phyloP scores from a whole-genome alignment of 2,113 vertebrate species.

The Phalacrocorax aristotelis region DNA sequence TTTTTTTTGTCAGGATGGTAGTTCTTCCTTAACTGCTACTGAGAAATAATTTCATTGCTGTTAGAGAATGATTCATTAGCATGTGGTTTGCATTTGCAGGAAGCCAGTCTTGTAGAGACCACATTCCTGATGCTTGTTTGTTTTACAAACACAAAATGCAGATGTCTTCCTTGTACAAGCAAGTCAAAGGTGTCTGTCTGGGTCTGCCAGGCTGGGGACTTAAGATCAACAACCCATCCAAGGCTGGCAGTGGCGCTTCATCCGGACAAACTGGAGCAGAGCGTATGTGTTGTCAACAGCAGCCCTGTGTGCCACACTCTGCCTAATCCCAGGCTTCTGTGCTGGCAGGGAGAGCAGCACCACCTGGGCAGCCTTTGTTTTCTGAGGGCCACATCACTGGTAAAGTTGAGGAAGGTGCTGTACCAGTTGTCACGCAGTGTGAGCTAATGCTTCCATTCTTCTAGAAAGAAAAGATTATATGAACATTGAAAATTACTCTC shows the following conservation, averaged over 20 bases:
- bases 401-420: background rate
- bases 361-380: background rate
- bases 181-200: background rate
- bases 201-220: background rate
- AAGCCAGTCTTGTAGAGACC: constrained; percentile 22
- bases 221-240: background rate
- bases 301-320: background rate
- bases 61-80: constrained; percentile 42
- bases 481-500: background rate
- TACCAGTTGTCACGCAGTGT: background rate
- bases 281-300: background rate
- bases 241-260: background rate
- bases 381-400: background rate
- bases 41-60: background rate
- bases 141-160: background rate
- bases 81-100: constrained; percentile 31
- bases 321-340: background rate
- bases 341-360: background rate
- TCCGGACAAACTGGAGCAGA: background rate
- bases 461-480: background rate
- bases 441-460: background rate
- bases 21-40: constrained; percentile 3
- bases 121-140: constrained; percentile 28
- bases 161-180: background rate
- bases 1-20: background rate